phyloP scores from a whole-genome alignment of 2,113 vertebrate species.

The Pterocles gutturalis region DNA sequence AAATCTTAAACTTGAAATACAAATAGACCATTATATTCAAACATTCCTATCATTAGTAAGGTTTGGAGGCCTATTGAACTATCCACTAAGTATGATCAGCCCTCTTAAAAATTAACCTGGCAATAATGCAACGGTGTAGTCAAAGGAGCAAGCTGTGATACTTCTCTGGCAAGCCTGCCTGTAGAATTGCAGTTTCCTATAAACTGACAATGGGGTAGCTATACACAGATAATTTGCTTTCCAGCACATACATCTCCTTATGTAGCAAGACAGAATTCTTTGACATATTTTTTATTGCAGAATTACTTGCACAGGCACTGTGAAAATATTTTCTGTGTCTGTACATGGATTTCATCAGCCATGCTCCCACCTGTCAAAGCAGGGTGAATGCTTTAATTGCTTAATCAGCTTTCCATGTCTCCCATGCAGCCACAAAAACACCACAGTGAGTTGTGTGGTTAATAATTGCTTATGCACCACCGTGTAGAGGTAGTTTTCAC shows the following conservation, averaged over 20 bases:
- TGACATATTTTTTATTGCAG: neutral
- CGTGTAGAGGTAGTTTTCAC: constrained; percentile 7
- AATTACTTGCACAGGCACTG: neutral
- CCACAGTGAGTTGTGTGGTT: neutral
- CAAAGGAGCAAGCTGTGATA: neutral
- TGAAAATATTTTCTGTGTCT: constrained; percentile 14
- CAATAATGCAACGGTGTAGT: neutral
- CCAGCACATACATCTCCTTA: neutral
- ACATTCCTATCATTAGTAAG: neutral
- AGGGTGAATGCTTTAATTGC: constrained; percentile 11
- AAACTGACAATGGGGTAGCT: neutral
- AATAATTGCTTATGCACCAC: neutral
- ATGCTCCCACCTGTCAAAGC: neutral
- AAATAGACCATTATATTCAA: neutral
- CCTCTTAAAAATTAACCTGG: neutral
- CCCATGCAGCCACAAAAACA: neutral
- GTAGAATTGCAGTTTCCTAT: neutral
- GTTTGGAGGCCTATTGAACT: neutral
- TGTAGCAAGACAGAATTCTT: constrained; percentile 12
- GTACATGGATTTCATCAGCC: neutral
- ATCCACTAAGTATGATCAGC: neutral
- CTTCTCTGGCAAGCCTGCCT: neutral
- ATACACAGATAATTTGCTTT: neutral
- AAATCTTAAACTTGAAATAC: neutral
- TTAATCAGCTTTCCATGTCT: constrained; percentile 18